Conservation (phyloP, 2,113 vertebrate genomes). For the Tor tambroides region DNA sequence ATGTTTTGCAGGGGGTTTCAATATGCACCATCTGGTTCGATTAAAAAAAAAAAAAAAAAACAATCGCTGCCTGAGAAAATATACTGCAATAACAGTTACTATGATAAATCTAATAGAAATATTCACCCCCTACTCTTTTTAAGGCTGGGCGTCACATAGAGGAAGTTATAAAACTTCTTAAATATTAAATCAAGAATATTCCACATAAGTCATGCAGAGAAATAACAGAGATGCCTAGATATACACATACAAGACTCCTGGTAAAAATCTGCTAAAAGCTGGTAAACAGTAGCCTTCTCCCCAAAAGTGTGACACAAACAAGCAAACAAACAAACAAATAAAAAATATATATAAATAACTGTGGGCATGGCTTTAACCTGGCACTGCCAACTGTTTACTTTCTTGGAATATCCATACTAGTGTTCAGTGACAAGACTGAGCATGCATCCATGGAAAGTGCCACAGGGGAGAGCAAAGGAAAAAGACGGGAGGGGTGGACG, state of each 20-base stretch:
- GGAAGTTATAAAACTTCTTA: background rate
- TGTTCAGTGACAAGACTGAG: conserved; percentile 71
- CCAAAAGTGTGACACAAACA: background rate
- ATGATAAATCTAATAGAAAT: conserved; percentile 20
- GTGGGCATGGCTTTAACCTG: background rate
- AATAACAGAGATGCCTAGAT: conserved; percentile 6
- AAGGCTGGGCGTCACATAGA: background rate
- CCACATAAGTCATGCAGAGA: conserved; percentile 13
- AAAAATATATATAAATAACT: background rate
- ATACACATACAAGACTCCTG: conserved; percentile 10
- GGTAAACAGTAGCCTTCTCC: background rate
- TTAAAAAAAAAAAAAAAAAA: background rate
- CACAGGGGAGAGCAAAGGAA: conserved; percentile 48
- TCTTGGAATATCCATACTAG: conserved; percentile 48
- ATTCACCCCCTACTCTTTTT: background rate
- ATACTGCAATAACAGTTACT: background rate
- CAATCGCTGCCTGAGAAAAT: background rate
- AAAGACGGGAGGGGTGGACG: conserved; percentile 27
- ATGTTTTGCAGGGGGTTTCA: background rate
- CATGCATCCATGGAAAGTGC: conserved; percentile 65
- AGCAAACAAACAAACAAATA: background rate
- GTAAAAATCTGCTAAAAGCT: background rate
- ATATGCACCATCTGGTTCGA: background rate
- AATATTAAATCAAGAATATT: conserved; percentile 11
- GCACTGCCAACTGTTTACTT: conserved; percentile 50